Percentiles rank a stretch among this genome's conserved stretches.
phyloP scores from a whole-genome alignment of 2,797 vertebrate species.

The Rousettus madagascariensis region DNA sequence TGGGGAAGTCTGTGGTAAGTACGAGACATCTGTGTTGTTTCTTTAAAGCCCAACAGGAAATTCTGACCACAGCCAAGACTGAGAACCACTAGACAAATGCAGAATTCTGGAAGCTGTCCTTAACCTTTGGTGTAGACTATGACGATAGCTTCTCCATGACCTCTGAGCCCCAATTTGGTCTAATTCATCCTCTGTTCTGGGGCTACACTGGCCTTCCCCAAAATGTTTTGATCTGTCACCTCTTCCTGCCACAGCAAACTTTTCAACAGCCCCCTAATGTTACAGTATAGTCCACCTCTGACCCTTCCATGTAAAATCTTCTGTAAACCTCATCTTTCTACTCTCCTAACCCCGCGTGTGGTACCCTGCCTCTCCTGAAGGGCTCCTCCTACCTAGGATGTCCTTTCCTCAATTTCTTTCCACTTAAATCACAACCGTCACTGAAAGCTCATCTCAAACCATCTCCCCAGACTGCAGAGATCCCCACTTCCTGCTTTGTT shows the following conservation, averaged over 20 bases:
- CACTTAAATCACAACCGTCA: not conserved
- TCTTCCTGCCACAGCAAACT: not conserved
- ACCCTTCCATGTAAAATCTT: not conserved
- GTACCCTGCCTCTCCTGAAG: not conserved
- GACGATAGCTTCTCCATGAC: fast-evolving
- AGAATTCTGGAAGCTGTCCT: not conserved
- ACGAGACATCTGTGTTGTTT: not conserved
- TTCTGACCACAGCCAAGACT: fast-evolving
- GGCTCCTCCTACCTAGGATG: not conserved
- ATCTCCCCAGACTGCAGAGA: not conserved
- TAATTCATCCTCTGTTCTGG: not conserved
- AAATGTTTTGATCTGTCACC: not conserved
- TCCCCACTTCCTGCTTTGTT: not conserved
- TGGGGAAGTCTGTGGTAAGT: not conserved
- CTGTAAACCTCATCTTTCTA: not conserved
- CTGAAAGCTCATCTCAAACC: not conserved
- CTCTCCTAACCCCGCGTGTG: not conserved
- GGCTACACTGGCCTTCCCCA: not conserved
- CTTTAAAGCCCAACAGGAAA: not conserved
- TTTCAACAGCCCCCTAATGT: not conserved
- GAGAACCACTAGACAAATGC: not conserved
- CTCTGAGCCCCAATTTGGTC: not conserved
- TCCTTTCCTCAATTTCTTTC: not conserved
- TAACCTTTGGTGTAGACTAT: not conserved
- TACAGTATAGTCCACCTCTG: not conserved